A percentile compares a stretch with the other conserved stretches of the same genome.
Conservation (phyloP, 2,113 vertebrate species). For the Sitta europaea region DNA sequence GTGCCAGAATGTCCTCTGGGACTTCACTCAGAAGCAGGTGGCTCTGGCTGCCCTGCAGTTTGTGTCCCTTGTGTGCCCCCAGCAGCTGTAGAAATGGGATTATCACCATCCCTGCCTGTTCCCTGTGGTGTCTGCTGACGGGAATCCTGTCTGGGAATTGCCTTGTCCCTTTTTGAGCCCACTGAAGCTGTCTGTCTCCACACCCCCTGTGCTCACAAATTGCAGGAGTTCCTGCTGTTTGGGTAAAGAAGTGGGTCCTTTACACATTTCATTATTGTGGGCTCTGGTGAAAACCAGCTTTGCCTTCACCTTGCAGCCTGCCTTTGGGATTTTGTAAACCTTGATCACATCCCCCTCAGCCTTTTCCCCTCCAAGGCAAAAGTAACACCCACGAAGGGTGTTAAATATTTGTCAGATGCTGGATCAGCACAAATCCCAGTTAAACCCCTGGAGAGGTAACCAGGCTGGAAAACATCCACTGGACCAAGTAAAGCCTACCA, state of each 20-base stretch:
- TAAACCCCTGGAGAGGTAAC: neutral
- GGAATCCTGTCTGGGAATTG: neutral
- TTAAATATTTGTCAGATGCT: neutral
- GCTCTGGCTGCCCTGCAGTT: neutral
- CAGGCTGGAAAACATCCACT: neutral
- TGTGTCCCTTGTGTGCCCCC: neutral
- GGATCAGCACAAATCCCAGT: neutral
- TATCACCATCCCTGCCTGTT: neutral
- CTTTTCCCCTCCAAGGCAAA: neutral
- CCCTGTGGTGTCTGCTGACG: accelerated
- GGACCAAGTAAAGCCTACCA: neutral
- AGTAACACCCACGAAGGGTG: neutral
- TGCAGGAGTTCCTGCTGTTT: neutral
- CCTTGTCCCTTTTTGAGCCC: neutral
- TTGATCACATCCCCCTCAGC: neutral
- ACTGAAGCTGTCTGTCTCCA: neutral
- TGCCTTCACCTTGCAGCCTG: neutral
- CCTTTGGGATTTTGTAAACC: neutral
- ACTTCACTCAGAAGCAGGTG: neutral
- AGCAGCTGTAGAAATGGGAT: neutral
- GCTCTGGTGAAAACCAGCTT: neutral
- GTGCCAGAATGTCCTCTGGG: neutral
- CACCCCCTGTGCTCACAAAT: accelerated
- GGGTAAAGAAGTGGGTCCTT: neutral
- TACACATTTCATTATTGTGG: neutral